Conservation (phyloP, 2,888 invertebrate genomes). For the Nomada flava region DNA sequence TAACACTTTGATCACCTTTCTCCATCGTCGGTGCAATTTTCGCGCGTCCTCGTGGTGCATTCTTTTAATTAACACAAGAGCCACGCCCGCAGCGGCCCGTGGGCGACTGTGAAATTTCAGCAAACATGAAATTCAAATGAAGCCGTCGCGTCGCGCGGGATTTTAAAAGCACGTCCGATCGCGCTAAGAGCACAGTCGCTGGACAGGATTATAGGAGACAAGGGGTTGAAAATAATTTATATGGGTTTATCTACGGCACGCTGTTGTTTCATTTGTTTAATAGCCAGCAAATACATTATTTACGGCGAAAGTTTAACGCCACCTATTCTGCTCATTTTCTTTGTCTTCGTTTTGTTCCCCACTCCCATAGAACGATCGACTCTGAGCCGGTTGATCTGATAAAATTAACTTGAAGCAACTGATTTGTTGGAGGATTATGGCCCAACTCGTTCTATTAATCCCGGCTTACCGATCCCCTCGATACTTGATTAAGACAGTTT, state of each 20-base stretch:
- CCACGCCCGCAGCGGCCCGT: not conserved
- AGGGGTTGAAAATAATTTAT: slow-evolving; percentile 38
- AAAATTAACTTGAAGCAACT: slow-evolving; percentile 43
- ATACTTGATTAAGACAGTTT: slow-evolving; percentile 37
- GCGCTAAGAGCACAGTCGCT: not conserved
- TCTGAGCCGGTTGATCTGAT: slow-evolving; percentile 38
- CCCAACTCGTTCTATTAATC: slow-evolving; percentile 39
- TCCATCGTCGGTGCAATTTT: slow-evolving; percentile 8
- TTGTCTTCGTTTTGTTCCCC: too few relatives aligned
- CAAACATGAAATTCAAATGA: slow-evolving; percentile 36
- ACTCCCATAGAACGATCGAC: slow-evolving; percentile 14
- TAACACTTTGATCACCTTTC: not conserved
- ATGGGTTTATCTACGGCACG: slow-evolving; percentile 14
- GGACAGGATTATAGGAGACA: slow-evolving; percentile 37
- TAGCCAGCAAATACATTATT: slow-evolving; percentile 40
- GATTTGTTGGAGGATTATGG: slow-evolving; percentile 56
- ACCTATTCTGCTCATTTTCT: not conserved
- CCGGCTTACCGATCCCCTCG: slow-evolving; percentile 18
- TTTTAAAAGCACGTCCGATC: slow-evolving; percentile 27
- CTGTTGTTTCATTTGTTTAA: slow-evolving; percentile 50
- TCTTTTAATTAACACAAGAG: slow-evolving; percentile 20
- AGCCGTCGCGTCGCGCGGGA: slow-evolving; percentile 17
- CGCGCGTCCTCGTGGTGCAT: not conserved
- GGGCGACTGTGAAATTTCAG: slow-evolving; percentile 12
- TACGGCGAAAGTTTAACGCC: slow-evolving; percentile 31